phyloP scores from a whole-genome alignment of 2,888 invertebrate genomes.

The Lasioglossum villosulum region DNA sequence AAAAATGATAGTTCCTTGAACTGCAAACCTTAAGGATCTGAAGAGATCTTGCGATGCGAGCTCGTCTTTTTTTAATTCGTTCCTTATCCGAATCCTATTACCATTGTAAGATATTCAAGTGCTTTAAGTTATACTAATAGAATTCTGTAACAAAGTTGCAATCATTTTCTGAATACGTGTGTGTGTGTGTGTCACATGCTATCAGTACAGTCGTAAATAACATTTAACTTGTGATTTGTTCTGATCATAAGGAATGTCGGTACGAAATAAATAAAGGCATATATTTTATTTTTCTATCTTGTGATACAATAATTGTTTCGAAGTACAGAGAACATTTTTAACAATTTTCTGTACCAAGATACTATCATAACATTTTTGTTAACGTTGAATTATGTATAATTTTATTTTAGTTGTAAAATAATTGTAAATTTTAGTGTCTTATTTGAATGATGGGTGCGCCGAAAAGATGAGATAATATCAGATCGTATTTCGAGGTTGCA shows the following conservation, averaged over 20 bases:
- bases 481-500: conserved; percentile 19
- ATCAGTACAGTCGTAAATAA: conserved; percentile 15
- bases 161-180: neutral
- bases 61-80: conserved; percentile 37
- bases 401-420: neutral
- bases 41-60: conserved; percentile 59
- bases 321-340: neutral
- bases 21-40: conserved; percentile 3
- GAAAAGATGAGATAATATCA: conserved; percentile 10
- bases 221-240: neutral
- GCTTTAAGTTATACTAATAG: neutral
- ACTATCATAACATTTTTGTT: neutral
- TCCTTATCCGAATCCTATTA: conserved; percentile 14
- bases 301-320: neutral
- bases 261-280: conserved; percentile 7
- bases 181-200: conserved; percentile 5
- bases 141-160: neutral
- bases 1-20: conserved; percentile 71
- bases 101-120: conserved; percentile 2
- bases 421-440: neutral
- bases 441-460: too few relatives aligned
- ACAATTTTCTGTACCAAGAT: neutral
- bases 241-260: neutral
- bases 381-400: neutral
- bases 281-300: conserved; percentile 24